Evolutionary conservation across 2,888 invertebrate genomes (phyloP), one percentile per base, ranked within the genome.

Genomic region (Griposia aprilina): DNA sequence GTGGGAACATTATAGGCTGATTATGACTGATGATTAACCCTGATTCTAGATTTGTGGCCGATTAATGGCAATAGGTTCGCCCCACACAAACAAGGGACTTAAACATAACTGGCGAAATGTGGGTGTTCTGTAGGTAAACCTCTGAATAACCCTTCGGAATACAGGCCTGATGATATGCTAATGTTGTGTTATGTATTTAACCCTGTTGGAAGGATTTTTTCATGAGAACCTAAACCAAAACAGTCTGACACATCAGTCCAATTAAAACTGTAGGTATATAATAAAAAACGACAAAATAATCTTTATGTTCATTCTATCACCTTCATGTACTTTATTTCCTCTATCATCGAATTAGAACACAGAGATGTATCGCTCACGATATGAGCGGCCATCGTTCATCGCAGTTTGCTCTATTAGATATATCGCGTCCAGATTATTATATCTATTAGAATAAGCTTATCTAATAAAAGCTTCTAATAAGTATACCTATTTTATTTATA

Each of bases 361-460:
- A 59, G 68, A 81, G 76, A 81, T 81, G 68, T 71, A 84, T 84
- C 74, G 60, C 55, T 10, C 45, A 1, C 59, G 45, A 60, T 73
- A 74, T 70, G 75, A 67, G 55, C 60, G 71, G 50, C 45, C 70
- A 83, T 80, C 81, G 55, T 65, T 84, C 75, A 83, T 76, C 41
- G 50, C 41, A 30, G 48, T 60, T 71, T 48, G n/a, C 36, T 63
- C 48, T 74, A 68, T 74, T 74, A 62, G 55, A 74, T 36, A 15
- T 65, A 71, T 17, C 36, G 41, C n/a, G 30, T 50, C 50, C 20
- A 6, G 50, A 55, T 67, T 74, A 62, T 36, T 30, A 52, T 63
- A 72, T 60, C 36, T 55, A 11, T 13, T 7, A 52, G 17, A 23
- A 36, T n/a, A 45, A 63, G 15, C 30, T 1, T 36, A 36, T 3